phyloP scores from a whole-genome alignment of 2,797 vertebrate genomes.

The Mus spretus region DNA sequence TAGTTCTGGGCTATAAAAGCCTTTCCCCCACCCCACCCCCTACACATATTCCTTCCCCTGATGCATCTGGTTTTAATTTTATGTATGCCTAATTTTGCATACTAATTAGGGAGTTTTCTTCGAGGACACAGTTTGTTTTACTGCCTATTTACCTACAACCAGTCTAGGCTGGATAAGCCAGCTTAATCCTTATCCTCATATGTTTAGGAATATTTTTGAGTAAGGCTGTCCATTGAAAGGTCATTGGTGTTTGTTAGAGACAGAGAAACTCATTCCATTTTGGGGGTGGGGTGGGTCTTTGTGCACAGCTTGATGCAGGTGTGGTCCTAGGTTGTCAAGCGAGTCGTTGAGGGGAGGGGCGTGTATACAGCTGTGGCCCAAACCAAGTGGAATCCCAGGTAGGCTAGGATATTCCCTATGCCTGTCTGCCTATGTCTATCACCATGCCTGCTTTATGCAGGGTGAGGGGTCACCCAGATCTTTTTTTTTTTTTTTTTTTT shows the following conservation, averaged over 20 bases:
- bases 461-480: neutral
- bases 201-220: neutral
- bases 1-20: neutral
- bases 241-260: neutral
- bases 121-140: neutral
- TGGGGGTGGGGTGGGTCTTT: neutral
- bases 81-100: neutral
- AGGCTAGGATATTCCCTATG: neutral
- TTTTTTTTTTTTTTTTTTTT: neutral
- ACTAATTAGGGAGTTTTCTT: neutral
- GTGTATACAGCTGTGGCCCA: neutral
- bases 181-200: neutral
- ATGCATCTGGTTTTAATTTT: neutral
- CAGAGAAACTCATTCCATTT: neutral
- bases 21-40: too few species aligned
- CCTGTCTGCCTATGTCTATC: neutral
- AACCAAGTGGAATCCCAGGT: neutral
- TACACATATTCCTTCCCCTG: neutral
- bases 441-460: neutral
- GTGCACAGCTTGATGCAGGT: neutral
- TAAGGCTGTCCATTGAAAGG: neutral
- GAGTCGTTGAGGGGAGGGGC: neutral
- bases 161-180: neutral
- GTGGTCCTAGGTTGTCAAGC: neutral
- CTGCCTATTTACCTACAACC: neutral